Evolutionary conservation across 2,113 vertebrate species (phyloP).

Genomic region (Chiloscyllium plagiosum): DNA sequence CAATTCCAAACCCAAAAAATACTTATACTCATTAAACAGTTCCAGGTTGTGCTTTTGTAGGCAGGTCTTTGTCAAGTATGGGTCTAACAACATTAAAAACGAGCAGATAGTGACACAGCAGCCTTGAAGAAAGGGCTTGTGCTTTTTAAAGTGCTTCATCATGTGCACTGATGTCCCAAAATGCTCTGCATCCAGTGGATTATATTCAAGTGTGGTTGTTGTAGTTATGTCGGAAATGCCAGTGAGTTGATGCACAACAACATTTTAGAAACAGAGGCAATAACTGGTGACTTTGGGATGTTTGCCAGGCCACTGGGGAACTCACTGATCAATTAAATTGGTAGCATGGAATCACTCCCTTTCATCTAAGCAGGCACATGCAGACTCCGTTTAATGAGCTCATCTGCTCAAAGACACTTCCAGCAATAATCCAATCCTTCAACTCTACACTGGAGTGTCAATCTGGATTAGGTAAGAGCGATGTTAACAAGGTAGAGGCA

Average conservation of each 20-base stretch:
- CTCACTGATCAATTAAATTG: background rate
- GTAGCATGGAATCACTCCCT: background rate
- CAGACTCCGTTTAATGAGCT: background rate
- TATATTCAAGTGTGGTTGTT: background rate
- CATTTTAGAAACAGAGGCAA: background rate
- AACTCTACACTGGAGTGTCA: background rate
- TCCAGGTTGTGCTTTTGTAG: background rate
- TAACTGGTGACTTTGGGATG: background rate
- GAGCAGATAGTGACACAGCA: background rate
- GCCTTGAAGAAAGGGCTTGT: background rate
- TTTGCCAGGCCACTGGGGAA: background rate
- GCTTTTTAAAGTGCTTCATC: background rate
- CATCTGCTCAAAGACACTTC: background rate
- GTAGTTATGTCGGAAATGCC: background rate
- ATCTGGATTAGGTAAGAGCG: background rate
- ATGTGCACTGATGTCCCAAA: background rate
- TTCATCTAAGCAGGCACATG: background rate
- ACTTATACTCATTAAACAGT: background rate
- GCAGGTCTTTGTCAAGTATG: background rate
- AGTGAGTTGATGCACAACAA: background rate
- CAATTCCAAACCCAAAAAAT: background rate
- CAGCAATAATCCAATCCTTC: background rate
- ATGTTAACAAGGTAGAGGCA: background rate
- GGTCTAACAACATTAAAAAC: background rate
- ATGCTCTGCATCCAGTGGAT: background rate